phyloP scores from a whole-genome alignment of 2,888 invertebrate species.

The Cerastoderma edule region DNA sequence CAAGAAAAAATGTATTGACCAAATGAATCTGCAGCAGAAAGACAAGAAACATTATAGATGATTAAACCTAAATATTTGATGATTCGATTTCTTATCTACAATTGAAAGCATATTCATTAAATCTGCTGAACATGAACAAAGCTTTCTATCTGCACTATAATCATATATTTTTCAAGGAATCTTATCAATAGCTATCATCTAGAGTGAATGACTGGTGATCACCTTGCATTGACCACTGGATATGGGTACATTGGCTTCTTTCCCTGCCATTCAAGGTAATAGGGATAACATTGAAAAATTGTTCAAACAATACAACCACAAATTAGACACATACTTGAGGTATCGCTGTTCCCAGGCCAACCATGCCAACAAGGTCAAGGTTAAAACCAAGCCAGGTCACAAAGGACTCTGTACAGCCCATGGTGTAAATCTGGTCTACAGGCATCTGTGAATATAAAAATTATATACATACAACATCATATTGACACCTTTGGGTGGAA shows the following conservation, averaged over 20 bases:
- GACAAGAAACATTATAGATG: too few relatives aligned
- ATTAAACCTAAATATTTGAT: too few relatives aligned
- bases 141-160: neutral
- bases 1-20: neutral
- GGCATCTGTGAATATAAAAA: constrained; percentile 45
- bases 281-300: neutral
- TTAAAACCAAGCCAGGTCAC: constrained; percentile 73
- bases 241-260: too few relatives aligned
- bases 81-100: too few relatives aligned
- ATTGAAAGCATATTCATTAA: too few relatives aligned
- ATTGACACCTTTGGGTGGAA: too few relatives aligned
- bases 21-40: too few relatives aligned
- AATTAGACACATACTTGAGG: constrained; percentile 72
- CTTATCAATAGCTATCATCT: too few relatives aligned
- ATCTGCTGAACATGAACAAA: neutral
- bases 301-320: neutral
- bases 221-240: too few relatives aligned
- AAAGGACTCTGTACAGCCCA: constrained; percentile 75
- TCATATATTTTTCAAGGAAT: too few relatives aligned
- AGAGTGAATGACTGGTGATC: too few relatives aligned
- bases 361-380: constrained; percentile 78
- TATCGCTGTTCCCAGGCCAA: constrained; percentile 78
- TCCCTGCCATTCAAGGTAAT: neutral
- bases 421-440: constrained; percentile 63
- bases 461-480: too few relatives aligned